phyloP scores from a whole-genome alignment of 2,113 vertebrate species.

The Proterorhinus semilunaris region DNA sequence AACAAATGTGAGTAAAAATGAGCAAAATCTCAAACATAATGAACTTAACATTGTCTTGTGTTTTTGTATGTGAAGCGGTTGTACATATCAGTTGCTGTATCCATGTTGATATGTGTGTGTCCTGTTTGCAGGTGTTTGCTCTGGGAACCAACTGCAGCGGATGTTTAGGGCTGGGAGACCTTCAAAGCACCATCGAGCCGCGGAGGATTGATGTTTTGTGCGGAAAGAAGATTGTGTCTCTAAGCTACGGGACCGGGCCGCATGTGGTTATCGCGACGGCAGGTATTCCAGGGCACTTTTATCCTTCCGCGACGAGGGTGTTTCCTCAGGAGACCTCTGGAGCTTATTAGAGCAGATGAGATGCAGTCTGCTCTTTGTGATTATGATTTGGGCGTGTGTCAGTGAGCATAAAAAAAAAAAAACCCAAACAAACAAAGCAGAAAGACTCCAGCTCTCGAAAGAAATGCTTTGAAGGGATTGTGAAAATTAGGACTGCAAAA shows the following conservation, averaged over 20 bases:
- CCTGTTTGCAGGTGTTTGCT: slow-evolving; percentile 85
- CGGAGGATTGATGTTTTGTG: slow-evolving; percentile 86
- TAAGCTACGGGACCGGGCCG: slow-evolving; percentile 97
- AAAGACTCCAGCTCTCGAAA: no score
- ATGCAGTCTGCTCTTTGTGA: slow-evolving; percentile 2
- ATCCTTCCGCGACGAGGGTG: slow-evolving; percentile 13
- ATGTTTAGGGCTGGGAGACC: slow-evolving; percentile 91
- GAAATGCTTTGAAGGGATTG: no score
- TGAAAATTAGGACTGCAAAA: no score
- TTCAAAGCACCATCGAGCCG: slow-evolving; percentile 92
- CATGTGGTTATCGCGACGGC: slow-evolving; percentile 90
- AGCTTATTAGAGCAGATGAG: not conserved
- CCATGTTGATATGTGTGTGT: not conserved
- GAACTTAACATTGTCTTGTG: no score
- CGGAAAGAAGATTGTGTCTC: slow-evolving; percentile 91
- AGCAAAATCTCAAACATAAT: no score
- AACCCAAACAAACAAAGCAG: no score
- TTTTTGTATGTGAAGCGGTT: no score
- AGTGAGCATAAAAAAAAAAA: no score
- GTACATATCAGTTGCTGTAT: no score
- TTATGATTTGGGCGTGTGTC: no score
- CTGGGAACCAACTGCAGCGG: slow-evolving; percentile 96
- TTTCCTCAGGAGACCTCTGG: not conserved
- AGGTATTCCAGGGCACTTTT: slow-evolving; percentile 73
- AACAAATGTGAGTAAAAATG: no score